phyloP scores from a whole-genome alignment of 2,113 vertebrate species.

The Dicentrarchus labrax region DNA sequence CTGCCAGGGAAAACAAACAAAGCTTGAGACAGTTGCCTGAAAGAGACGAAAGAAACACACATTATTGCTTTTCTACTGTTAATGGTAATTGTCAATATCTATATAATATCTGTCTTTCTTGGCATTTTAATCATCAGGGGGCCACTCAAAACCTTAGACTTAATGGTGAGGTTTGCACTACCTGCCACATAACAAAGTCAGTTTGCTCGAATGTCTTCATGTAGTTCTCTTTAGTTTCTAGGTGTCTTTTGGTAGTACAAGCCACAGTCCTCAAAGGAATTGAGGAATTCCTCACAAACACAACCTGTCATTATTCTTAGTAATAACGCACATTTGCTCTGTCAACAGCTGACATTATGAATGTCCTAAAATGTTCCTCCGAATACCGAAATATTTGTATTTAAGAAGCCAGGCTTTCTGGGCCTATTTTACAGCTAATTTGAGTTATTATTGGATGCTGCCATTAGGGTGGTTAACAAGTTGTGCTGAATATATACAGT shows the following conservation, averaged over 20 bases:
- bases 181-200: background rate
- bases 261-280: background rate
- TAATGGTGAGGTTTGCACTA: too few species aligned
- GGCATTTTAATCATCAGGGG: background rate
- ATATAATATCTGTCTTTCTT: background rate
- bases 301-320: conserved; percentile 19
- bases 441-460: too few species aligned
- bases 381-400: background rate
- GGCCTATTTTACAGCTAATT: background rate
- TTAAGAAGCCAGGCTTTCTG: background rate
- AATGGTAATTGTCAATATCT: too few species aligned
- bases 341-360: background rate
- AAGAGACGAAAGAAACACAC: too few species aligned
- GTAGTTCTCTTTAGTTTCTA: background rate
- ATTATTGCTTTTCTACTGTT: too few species aligned
- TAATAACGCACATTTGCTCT: background rate
- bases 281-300: background rate
- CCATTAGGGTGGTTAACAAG: too few species aligned
- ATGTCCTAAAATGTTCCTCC: background rate
- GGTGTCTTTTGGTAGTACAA: background rate
- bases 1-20: background rate
- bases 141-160: background rate
- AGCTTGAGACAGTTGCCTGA: too few species aligned
- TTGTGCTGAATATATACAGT: too few species aligned
- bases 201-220: background rate